Conservation (phyloP, 2,113 vertebrate genomes). For the Sarotherodon lohbergeri region DNA sequence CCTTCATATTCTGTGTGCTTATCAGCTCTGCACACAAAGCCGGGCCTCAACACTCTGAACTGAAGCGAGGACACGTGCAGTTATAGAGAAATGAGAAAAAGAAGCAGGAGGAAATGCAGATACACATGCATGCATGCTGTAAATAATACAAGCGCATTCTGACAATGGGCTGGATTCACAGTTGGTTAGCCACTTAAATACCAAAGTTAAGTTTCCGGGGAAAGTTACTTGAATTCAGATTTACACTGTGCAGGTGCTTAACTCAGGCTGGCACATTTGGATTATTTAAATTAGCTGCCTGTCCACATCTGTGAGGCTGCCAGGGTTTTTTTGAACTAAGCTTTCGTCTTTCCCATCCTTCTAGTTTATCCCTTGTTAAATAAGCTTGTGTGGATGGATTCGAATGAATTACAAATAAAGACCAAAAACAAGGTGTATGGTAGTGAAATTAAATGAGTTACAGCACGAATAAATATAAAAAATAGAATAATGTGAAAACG, state of each 20-base stretch:
- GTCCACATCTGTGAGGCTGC: not conserved
- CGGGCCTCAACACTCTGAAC: constrained; percentile 12
- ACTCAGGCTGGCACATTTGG: not conserved
- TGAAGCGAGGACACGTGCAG: not conserved
- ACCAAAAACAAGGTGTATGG: not conserved
- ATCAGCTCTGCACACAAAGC: constrained; percentile 54
- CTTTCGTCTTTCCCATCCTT: not conserved
- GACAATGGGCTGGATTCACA: not conserved
- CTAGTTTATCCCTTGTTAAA: not conserved
- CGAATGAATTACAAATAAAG: not conserved
- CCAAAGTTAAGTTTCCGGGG: not conserved
- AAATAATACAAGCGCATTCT: not conserved
- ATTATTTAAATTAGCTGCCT: not conserved
- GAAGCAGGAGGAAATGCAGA: not conserved
- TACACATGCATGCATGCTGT: not conserved
- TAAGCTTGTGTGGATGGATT: not conserved
- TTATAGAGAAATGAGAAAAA: not conserved
- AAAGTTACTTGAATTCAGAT: not conserved
- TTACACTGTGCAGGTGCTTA: not conserved
- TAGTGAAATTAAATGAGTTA: not conserved
- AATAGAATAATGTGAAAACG: not conserved
- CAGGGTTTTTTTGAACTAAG: not conserved
- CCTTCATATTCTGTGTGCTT: constrained; percentile 17
- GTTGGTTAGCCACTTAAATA: not conserved
- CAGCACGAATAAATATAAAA: not conserved